These are phyloP conservation scores for Acleris laterana DNA, from an alignment of 2,888 invertebrate species.

Conservation along the genomic window DNA sequence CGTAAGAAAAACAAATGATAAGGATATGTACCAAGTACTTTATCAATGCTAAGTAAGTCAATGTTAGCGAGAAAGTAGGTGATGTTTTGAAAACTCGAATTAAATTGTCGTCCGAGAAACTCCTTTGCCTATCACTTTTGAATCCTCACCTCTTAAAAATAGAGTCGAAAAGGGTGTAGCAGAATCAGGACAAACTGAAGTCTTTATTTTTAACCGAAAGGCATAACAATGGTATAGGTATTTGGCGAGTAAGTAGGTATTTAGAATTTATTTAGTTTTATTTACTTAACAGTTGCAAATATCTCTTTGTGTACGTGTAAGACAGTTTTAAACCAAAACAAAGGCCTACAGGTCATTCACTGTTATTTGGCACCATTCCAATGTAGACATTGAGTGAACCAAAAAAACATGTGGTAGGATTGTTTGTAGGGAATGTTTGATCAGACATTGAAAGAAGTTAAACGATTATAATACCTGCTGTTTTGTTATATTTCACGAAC, in stretches of 20 bases:
- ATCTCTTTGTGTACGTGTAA: slow-evolving; percentile 1
- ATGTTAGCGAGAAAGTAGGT: slow-evolving; percentile 27
- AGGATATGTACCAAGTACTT: slow-evolving; percentile 2
- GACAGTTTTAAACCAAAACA: slow-evolving; percentile 29
- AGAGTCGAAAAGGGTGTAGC: too few species aligned
- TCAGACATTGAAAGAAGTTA: not conserved
- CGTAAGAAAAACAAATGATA: slow-evolving; percentile 32
- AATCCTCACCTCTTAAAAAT: too few species aligned
- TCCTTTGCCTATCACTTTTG: too few species aligned
- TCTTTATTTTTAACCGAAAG: too few species aligned
- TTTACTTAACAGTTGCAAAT: not conserved
- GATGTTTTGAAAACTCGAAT: slow-evolving; percentile 5
- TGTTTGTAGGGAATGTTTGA: not conserved
- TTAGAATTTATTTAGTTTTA: slow-evolving; percentile 1
- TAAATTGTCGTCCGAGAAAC: not conserved
- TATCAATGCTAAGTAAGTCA: slow-evolving; percentile 31
- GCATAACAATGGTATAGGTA: too few species aligned
- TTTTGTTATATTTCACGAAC: too few species aligned
- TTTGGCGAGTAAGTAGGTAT: too few species aligned
- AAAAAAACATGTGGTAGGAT: slow-evolving; percentile 14
- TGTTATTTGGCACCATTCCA: slow-evolving; percentile 41
- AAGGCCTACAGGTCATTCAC: slow-evolving; percentile 41
- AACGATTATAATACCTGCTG: too few species aligned
- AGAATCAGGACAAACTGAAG: too few species aligned
- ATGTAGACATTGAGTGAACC: slow-evolving; percentile 25